Conservation (phyloP, 2,888 invertebrate species). For the Thera britannica region DNA sequence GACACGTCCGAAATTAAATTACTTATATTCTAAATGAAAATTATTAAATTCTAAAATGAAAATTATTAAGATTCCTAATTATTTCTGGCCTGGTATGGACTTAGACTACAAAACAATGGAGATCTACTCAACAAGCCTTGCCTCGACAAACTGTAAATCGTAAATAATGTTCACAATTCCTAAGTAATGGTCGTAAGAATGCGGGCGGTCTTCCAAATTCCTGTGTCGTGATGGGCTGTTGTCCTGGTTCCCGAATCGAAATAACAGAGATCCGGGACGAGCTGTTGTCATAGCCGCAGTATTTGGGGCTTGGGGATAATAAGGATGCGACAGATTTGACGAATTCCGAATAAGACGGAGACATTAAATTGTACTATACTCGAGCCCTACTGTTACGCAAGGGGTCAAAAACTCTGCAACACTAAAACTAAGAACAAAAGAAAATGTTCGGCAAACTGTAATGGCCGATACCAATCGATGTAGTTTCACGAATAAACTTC, state of each 20-base stretch:
- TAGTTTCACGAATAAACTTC: no score
- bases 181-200: slow-evolving; percentile 6
- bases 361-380: neutral
- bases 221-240: slow-evolving; percentile 2
- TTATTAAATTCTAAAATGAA: no score
- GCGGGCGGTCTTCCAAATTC: slow-evolving; percentile 9
- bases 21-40: no score
- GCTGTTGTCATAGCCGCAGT: slow-evolving; percentile 15
- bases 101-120: neutral
- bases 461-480: no score
- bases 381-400: no score
- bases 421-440: no score
- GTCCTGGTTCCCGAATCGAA: slow-evolving; percentile 28
- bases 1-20: no score
- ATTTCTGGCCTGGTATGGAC: no score
- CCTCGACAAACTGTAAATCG: slow-evolving; percentile 1
- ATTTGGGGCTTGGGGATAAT: slow-evolving; percentile 9
- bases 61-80: no score
- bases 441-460: no score
- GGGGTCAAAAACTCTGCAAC: no score
- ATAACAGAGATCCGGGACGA: slow-evolving; percentile 24
- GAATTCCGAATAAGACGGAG: slow-evolving; percentile 1
- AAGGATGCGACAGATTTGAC: slow-evolving; percentile 9
- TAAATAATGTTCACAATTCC: slow-evolving; percentile 6
- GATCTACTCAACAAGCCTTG: neutral